Percentiles rank a stretch among this genome's conserved stretches.
These are phyloP conservation scores for Chrysina gloriosa DNA, from an alignment of 2,888 invertebrate genomes.

Conservation along the genomic window DNA sequence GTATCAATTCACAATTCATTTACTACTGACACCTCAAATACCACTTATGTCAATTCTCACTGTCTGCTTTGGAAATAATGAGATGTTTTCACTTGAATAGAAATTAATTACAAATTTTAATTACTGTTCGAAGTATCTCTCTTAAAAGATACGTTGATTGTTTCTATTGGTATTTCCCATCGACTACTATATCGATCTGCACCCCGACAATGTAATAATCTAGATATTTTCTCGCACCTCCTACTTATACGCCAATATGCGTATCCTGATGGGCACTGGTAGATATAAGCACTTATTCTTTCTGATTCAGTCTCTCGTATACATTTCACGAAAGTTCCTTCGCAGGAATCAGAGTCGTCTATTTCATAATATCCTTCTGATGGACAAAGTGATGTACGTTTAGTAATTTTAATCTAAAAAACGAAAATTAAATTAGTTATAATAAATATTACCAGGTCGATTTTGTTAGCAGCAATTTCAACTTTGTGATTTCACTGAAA, in stretches of 20 bases:
- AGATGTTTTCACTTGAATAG: no score
- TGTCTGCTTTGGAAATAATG: no score
- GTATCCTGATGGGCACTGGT: constrained; percentile 81
- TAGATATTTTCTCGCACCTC: constrained; percentile 76
- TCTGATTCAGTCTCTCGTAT: constrained; percentile 65
- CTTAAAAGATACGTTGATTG: constrained; percentile 66
- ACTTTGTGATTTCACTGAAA: no score
- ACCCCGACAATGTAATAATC: constrained; percentile 72
- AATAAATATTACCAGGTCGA: not conserved
- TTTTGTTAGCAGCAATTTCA: not conserved
- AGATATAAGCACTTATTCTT: constrained; percentile 75
- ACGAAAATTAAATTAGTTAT: constrained; percentile 8
- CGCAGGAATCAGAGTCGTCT: constrained; percentile 72
- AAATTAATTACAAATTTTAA: no score
- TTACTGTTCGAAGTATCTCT: constrained; percentile 35
- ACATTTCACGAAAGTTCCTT: constrained; percentile 80
- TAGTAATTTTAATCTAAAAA: constrained; percentile 74
- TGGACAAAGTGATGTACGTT: constrained; percentile 71
- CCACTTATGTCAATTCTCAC: not conserved
- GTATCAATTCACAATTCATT: not conserved
- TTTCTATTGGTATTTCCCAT: constrained; percentile 71
- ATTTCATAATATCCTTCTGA: constrained; percentile 77
- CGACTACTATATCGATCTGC: constrained; percentile 63
- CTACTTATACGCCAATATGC: constrained; percentile 83
- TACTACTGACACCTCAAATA: not conserved